A percentile compares a stretch with the other conserved stretches of the same genome.
Conservation (phyloP, 2,113 vertebrate genomes). For the Ivindomyrus marchei region DNA sequence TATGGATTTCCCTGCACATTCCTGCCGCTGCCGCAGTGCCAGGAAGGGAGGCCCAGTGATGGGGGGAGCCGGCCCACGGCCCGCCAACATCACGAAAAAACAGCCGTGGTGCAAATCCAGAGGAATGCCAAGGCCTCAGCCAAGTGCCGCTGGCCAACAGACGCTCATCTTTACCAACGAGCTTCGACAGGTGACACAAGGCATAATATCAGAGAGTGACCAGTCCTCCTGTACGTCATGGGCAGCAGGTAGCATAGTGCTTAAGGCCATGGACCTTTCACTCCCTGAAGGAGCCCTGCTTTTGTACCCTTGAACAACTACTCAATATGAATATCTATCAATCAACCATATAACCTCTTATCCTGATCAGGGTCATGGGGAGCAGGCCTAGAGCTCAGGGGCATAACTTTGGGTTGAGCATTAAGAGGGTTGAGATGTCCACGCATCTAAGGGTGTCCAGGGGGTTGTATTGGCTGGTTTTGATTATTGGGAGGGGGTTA, state of each 20-base stretch:
- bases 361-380: not conserved
- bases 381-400: not conserved
- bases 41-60: not conserved
- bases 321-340: not conserved
- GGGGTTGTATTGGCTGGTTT: not conserved
- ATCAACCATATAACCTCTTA: not conserved
- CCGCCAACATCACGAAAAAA: not conserved
- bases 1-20: not conserved
- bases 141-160: not conserved
- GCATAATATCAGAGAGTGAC: not conserved
- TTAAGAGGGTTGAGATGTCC: not conserved
- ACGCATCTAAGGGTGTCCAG: not conserved
- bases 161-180: not conserved
- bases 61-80: not conserved
- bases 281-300: not conserved
- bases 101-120: not conserved
- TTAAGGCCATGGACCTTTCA: constrained; percentile 10
- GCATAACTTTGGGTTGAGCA: not conserved
- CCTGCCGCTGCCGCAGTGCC: not conserved
- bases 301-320: not conserved
- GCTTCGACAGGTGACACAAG: not conserved
- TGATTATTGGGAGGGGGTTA: not conserved
- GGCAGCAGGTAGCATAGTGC: constrained; percentile 8
- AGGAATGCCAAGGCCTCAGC: not conserved
- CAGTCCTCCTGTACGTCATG: not conserved